Percentiles rank a stretch among this genome's conserved stretches.
These are phyloP conservation scores for Tetragnatha montana DNA, from an alignment of 2,888 invertebrate species.

Conservation along the genomic window DNA sequence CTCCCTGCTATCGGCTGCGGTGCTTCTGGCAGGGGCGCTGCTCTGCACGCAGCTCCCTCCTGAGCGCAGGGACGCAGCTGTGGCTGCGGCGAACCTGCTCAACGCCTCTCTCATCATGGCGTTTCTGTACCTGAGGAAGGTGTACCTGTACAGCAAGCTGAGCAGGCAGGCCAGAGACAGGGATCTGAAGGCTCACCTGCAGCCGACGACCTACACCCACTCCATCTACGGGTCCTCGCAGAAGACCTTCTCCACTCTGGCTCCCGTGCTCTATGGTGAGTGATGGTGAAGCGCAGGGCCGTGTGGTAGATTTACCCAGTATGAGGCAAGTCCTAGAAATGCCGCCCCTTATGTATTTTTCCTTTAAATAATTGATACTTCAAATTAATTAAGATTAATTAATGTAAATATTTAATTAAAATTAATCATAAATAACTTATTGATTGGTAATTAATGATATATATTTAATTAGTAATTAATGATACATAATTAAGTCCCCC, in stretches of 20 bases:
- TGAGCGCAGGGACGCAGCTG: conserved; percentile 76
- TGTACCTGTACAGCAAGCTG: conserved; percentile 73
- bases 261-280: conserved; percentile 70
- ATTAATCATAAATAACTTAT: too few relatives aligned
- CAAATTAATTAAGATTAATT: too few relatives aligned
- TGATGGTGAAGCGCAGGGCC: not conserved
- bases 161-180: conserved; percentile 70
- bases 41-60: conserved; percentile 75
- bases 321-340: too few relatives aligned
- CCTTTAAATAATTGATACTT: too few relatives aligned
- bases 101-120: conserved; percentile 76
- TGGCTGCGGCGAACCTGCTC: conserved; percentile 76
- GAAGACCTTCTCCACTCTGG: conserved; percentile 66
- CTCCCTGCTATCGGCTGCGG: conserved; percentile 74
- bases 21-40: conserved; percentile 77
- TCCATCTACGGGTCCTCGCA: conserved; percentile 69
- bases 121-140: conserved; percentile 76
- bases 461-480: too few relatives aligned
- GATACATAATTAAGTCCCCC: too few relatives aligned
- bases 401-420: too few relatives aligned
- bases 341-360: too few relatives aligned
- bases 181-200: conserved; percentile 70
- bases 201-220: conserved; percentile 61
- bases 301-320: too few relatives aligned
- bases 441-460: too few relatives aligned